A percentile compares a stretch with the other conserved stretches of the same genome.
phyloP scores from a whole-genome alignment of 2,797 vertebrate genomes.

The Coendou prehensilis region DNA sequence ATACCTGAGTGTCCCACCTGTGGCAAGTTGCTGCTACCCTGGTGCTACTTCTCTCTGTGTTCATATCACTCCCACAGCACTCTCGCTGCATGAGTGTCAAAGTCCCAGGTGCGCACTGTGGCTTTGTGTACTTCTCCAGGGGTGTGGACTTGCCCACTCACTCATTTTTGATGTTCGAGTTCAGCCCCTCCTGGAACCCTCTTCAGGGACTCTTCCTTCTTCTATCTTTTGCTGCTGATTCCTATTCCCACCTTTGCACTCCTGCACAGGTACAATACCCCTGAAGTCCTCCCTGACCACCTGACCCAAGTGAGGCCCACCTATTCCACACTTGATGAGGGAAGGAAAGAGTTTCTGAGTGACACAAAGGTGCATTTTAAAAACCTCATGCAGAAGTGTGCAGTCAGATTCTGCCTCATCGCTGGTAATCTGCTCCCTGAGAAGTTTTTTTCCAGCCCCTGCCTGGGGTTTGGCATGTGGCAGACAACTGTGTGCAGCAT shows the following conservation, averaged over 20 bases:
- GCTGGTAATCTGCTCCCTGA: neutral
- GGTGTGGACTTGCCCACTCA: fast-evolving
- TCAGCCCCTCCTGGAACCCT: neutral
- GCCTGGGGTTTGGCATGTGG: neutral
- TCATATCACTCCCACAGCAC: neutral
- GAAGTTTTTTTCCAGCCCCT: fast-evolving
- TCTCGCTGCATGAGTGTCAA: too few species aligned
- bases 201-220: neutral
- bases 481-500: fast-evolving
- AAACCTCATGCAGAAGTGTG: too few species aligned
- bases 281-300: neutral
- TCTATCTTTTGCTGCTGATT: too few species aligned
- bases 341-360: neutral
- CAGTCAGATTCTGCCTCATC: too few species aligned
- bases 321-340: too few species aligned
- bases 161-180: neutral
- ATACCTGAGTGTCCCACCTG: fast-evolving
- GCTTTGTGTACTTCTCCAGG: neutral
- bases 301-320: fast-evolving
- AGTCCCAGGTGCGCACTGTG: neutral
- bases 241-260: neutral
- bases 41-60: neutral
- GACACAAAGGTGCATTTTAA: neutral
- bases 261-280: neutral
- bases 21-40: neutral